phyloP scores from a whole-genome alignment of 2,113 vertebrate genomes.

The Rhipidura dahli region DNA sequence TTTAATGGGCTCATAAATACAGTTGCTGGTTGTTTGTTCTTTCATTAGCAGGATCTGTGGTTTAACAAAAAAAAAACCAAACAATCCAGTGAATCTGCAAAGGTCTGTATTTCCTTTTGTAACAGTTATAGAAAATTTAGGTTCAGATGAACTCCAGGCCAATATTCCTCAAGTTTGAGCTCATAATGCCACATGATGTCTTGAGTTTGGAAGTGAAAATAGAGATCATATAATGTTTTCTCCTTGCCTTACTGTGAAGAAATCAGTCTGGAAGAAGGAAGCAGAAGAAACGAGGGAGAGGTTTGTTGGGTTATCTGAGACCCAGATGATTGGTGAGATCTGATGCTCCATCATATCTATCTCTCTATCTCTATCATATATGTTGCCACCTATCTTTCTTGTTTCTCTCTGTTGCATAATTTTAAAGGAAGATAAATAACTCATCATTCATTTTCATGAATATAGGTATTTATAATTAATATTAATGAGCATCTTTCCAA shows the following conservation, averaged over 20 bases:
- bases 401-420: not conserved
- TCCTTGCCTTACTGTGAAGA: not conserved
- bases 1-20: conserved; percentile 57
- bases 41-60: conserved; percentile 17
- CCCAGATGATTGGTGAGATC: not conserved
- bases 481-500: not conserved
- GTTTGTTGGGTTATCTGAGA: not conserved
- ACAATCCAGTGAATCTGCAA: not conserved
- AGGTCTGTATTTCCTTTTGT: not conserved
- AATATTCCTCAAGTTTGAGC: not conserved
- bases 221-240: not conserved
- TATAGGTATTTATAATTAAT: not conserved
- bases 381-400: not conserved
- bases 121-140: not conserved
- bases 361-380: not conserved
- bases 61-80: not conserved
- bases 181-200: not conserved
- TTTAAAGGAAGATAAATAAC: not conserved
- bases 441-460: not conserved
- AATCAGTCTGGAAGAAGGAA: not conserved
- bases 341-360: not conserved
- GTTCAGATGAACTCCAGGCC: not conserved
- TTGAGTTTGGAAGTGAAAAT: not conserved
- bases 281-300: not conserved
- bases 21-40: conserved; percentile 20